Base-by-base conservation (phyloP, 2,113 vertebrate genomes). In the Tragelaphus buxtoni region DNA sequence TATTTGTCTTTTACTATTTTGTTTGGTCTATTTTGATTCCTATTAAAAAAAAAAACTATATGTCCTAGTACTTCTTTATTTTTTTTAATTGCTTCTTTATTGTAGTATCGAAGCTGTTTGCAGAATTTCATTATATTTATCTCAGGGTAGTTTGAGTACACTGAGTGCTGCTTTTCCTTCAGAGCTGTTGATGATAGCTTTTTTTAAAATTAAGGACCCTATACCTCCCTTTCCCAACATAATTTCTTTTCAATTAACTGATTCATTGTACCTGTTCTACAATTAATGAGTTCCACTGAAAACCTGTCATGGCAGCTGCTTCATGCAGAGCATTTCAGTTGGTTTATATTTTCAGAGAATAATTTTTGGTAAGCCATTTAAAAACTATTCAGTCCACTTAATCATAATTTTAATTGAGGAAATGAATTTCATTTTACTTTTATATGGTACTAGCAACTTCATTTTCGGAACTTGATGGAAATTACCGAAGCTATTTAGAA, bases 401-500 rank as follows among this genome's bases (percentile, higher is more conserved):
- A 76, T 58, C 72, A 77, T 39, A 86, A 32, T 49, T 92, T 83
- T 89, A 83, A 91, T 53, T 97, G 69, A 45, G 26, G 26, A 83
- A 83, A 87, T 91, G 42, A 84, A 53, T 74, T 82, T 88, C 58
- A 28, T 65, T 87, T 88, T 86, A 88, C 74, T 96, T 4, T 7
- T 32, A 42, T 45, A 6, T 49, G 3, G 85, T 94, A 63, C 1
- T 28, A 16, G 65, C 88, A 61, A 22, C 32, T 80, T 89, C 26
- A 49, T 47, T 94, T 97, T 91, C 22, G 95, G 26, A 96, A 49
- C 58, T 76, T 35, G 24, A 76, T n/a, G 51, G n/a, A 92, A 63
- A 18, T 76, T 81, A 88, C 51, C n/a, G 60, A n/a, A 72, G 17
- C 56, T 89, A 47, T 42, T 86, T 65, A 85, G 92, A 93, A 83